Percentiles rank a stretch among this genome's conserved stretches.
These are phyloP conservation scores for Burhinus oedicnemus DNA, from an alignment of 2,113 vertebrate genomes.

Conservation along the genomic window DNA sequence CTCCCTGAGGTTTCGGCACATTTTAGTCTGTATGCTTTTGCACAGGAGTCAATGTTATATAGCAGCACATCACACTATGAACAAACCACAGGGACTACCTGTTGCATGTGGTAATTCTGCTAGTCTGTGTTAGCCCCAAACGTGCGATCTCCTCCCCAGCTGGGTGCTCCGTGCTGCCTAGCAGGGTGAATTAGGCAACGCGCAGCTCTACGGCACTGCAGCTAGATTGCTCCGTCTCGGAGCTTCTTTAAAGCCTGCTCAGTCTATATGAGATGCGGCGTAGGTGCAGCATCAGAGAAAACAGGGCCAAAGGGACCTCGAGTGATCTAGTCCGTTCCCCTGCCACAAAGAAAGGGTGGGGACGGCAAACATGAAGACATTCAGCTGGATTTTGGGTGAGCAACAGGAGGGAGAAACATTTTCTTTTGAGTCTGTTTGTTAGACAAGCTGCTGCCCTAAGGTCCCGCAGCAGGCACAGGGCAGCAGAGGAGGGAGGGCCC, in stretches of 20 bases:
- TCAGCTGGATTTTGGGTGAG: not conserved
- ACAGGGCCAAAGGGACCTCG: not conserved
- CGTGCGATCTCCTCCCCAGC: rapidly evolving
- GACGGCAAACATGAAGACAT: not conserved
- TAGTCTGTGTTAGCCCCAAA: not conserved
- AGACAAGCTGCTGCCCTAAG: not conserved
- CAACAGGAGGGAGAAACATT: not conserved
- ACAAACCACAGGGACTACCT: not conserved
- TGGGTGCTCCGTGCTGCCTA: not conserved
- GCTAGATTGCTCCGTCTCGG: not conserved
- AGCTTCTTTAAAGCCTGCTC: not conserved
- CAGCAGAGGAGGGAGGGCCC: not conserved
- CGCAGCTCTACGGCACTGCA: rapidly evolving
- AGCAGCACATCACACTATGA: no score
- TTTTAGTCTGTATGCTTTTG: rapidly evolving
- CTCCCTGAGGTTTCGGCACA: not conserved
- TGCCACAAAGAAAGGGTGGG: not conserved
- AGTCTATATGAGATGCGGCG: rapidly evolving
- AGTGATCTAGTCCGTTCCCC: not conserved
- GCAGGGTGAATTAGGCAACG: not conserved
- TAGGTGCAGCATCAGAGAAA: not conserved
- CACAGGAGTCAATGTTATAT: not conserved
- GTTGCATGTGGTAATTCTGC: not conserved
- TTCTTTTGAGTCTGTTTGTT: not conserved
- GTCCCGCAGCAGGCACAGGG: not conserved